Conservation (phyloP, 2,113 vertebrate species). For the Sarotherodon lohbergeri region DNA sequence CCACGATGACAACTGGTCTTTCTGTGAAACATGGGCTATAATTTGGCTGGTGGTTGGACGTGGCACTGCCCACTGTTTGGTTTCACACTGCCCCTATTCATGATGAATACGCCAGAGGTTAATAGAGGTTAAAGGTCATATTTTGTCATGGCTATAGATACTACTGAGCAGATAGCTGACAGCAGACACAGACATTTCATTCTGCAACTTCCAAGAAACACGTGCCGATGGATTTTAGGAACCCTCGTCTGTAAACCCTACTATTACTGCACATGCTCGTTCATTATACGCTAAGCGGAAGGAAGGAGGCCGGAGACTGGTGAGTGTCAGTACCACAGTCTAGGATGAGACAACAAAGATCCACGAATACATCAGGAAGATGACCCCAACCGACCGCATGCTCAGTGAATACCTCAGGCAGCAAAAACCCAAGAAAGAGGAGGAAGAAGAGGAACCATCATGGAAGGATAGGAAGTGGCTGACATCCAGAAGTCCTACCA, state of each 20-base stretch:
- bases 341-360: not conserved
- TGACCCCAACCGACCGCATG: fast-evolving
- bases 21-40: not conserved
- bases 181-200: not conserved
- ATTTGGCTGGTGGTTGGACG: not conserved
- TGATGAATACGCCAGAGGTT: conserved; percentile 4
- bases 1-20: not conserved
- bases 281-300: not conserved
- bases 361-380: not conserved
- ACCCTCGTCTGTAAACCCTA: not conserved
- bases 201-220: not conserved
- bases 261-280: not conserved
- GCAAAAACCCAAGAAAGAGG: not conserved
- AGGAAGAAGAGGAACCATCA: not conserved
- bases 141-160: conserved; percentile 9
- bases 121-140: conserved; percentile 33
- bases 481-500: not conserved
- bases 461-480: not conserved
- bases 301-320: not conserved
- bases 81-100: conserved; percentile 48
- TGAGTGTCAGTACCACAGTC: not conserved
- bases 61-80: conserved; percentile 25
- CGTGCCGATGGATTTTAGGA: not conserved
- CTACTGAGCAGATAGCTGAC: conserved; percentile 6
- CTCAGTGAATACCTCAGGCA: not conserved